These are phyloP conservation scores for Lagopus leucura DNA, from an alignment of 2,113 vertebrate genomes.

Conservation along the genomic window DNA sequence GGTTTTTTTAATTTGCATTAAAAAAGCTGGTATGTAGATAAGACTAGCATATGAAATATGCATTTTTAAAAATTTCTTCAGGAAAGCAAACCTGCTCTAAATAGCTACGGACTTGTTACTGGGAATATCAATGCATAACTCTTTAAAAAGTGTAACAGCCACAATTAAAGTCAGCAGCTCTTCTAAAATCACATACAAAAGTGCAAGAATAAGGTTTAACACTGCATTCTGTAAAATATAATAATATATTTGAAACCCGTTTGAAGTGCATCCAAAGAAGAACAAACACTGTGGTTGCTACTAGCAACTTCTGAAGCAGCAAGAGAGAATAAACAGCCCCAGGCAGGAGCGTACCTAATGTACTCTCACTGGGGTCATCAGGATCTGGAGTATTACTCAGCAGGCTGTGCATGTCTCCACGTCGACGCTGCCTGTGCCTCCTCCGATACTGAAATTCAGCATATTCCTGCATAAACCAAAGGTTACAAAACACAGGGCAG, in stretches of 20 bases:
- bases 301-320: not conserved
- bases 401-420: constrained; percentile 92
- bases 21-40: not conserved
- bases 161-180: not conserved
- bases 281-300: not conserved
- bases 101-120: not conserved
- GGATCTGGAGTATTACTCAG: constrained; percentile 89
- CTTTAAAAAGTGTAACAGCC: not conserved
- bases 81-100: not conserved
- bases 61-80: not conserved
- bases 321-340: not conserved
- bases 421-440: constrained; percentile 89
- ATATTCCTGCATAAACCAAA: constrained; percentile 91
- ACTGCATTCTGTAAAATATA: not conserved
- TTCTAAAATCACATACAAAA: not conserved
- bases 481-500: constrained; percentile 81
- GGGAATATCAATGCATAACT: not conserved
- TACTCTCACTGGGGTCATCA: constrained; percentile 86
- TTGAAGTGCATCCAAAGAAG: not conserved
- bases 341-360: constrained; percentile 81
- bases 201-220: not conserved
- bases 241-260: not conserved
- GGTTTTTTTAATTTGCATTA: not conserved
- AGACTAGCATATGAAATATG: not conserved
- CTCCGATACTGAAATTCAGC: constrained; percentile 98